Conservation (phyloP, 2,113 vertebrate species). For the Sander lucioperca region DNA sequence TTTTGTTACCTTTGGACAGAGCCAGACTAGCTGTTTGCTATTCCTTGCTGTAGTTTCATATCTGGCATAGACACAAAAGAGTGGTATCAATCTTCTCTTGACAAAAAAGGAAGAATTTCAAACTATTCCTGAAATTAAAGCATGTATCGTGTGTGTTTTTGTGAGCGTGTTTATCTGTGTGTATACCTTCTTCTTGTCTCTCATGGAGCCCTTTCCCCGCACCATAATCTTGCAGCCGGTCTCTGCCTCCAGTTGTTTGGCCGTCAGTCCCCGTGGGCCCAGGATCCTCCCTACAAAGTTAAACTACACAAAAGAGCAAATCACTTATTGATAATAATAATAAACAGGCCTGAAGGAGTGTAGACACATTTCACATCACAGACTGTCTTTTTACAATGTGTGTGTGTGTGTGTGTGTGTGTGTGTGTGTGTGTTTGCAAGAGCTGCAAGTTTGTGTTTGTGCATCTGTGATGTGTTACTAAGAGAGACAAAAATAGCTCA, state of each 20-base stretch:
- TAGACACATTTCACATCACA: background rate
- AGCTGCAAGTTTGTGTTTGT: constrained; percentile 30
- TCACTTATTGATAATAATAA: background rate
- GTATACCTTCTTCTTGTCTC: constrained; percentile 98
- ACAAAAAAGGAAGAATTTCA: background rate
- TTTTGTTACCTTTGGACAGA: background rate
- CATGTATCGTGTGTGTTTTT: background rate
- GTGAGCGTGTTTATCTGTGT: background rate
- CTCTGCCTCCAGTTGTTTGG: constrained; percentile 98
- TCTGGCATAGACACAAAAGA: background rate
- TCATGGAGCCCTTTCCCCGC: constrained; percentile 99
- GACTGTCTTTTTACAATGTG: background rate
- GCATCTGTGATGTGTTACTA: constrained; percentile 58
- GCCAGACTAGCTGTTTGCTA: background rate
- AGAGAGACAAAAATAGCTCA: constrained; percentile 77
- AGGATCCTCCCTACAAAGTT: constrained; percentile 99
- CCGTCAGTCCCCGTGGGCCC: constrained; percentile 97
- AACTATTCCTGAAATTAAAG: background rate
- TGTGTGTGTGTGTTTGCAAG: background rate
- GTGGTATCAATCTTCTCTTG: background rate
- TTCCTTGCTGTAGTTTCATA: background rate
- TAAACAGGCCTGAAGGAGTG: background rate
- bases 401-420: constrained; percentile 17
- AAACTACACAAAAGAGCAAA: constrained; percentile 85
- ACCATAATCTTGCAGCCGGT: constrained; percentile 99